Conservation (phyloP, 2,888 invertebrate species). For the Campoletis raptor region DNA sequence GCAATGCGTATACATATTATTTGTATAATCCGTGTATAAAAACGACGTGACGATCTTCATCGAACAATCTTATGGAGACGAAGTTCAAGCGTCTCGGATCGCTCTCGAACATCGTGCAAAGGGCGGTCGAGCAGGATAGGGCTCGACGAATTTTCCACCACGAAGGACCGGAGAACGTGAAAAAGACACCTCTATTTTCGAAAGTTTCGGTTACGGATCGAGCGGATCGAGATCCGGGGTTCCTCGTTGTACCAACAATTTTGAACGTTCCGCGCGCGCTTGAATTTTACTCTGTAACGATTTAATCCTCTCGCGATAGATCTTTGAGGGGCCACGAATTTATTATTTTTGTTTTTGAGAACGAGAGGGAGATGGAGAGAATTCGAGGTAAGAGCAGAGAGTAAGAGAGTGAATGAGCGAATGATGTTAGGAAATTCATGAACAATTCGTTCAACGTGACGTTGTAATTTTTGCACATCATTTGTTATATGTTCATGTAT, state of each 20-base stretch:
- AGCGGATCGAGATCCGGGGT: conserved; percentile 92
- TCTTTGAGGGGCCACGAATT: conserved; percentile 86
- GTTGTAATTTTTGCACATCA: conserved; percentile 37
- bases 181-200: conserved; percentile 17
- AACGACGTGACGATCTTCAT: conserved; percentile 50
- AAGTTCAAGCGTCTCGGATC: conserved; percentile 12
- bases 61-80: conserved; percentile 27
- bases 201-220: conserved; percentile 87
- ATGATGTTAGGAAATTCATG: conserved; percentile 43
- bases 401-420: conserved; percentile 64
- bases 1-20: conserved; percentile 47
- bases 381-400: conserved; percentile 70
- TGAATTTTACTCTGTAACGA: conserved; percentile 95
- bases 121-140: conserved; percentile 17
- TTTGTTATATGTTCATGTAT: conserved; percentile 61
- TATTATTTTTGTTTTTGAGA: conserved; percentile 52
- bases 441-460: conserved; percentile 60
- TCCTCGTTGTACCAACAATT: conserved; percentile 94
- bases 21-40: conserved; percentile 44
- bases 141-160: conserved; percentile 65
- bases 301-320: conserved; percentile 94
- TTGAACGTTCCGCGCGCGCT: conserved; percentile 95
- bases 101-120: conserved; percentile 44
- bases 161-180: conserved; percentile 52
- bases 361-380: conserved; percentile 72